Base-by-base conservation (phyloP, 1,140 invertebrate genomes). In the Drosophila carrolli region DNA sequence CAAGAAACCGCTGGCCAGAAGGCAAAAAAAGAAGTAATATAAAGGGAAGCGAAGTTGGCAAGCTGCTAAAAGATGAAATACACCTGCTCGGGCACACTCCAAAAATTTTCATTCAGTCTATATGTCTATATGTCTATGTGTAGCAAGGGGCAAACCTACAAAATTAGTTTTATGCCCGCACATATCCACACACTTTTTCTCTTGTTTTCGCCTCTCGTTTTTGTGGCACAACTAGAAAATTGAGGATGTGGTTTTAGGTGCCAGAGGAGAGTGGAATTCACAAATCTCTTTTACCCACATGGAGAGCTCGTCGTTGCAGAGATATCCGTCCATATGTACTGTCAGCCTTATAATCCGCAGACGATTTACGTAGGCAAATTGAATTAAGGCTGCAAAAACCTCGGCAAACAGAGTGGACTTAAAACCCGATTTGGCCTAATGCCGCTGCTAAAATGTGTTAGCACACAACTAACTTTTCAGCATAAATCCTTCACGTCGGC, bases 301-400 rank as follows among this genome's bases (percentile, higher is more conserved):
- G 63, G 75, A 38, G 38, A 1, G 35, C 11, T 19, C 16, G 13
- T 19, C 16, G 13, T 43, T 7, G 37, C 32, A 38, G 48, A 66
- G 16, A 38, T 32, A 60, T 48, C 53, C 29, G 46, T 61, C 41
- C 43, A 55, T 40, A 32, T 60, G 38, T 53, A 72, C 50, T 61
- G 56, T 50, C 65, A 56, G 50, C 67, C 70, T 74, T 67, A 88
- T 86, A 88, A 86, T 86, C 83, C 70, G 62, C 60, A 66, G 54
- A 62, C 76, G 82, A 78, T 85, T 86, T 85, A 81, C 54, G 62
- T 75, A 73, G 66, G 83, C 82, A 86, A 86, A 86, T 86, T 86
- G 83, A 86, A 86, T 86, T 86, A 86, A 67, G 86, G 72, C 75
- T 63, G 47, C 27, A 86, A 76, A 76, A 85, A 85, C 78, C 81